Conservation (phyloP, 1,140 invertebrate species). For the Zaprionus inermis region DNA sequence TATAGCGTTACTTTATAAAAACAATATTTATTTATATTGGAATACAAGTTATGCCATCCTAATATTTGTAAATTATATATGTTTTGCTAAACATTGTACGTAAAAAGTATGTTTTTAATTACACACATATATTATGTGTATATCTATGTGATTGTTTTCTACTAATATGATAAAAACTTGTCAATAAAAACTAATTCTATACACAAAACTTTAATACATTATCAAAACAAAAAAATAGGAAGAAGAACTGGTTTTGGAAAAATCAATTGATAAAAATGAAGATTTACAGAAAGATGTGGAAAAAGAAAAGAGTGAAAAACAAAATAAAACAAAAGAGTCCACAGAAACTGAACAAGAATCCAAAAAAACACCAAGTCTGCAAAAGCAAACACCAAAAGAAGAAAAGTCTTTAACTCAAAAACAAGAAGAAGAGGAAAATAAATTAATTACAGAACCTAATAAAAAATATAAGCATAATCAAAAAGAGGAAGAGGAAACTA, state of each 20-base stretch:
- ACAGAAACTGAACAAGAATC: background rate
- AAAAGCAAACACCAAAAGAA: background rate
- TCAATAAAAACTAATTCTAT: background rate
- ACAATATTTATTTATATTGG: no score
- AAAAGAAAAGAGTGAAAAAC: constrained; percentile 11
- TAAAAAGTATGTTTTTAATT: no score
- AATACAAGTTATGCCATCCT: no score
- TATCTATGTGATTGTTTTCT: no score
- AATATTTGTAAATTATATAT: no score
- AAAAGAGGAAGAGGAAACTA: background rate
- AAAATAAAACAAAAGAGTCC: background rate
- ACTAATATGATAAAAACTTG: background rate
- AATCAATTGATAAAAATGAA: background rate
- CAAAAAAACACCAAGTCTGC: background rate
- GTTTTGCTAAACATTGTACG: no score
- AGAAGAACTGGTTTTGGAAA: background rate
- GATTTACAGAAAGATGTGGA: background rate
- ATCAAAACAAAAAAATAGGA: background rate
- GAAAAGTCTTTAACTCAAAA: background rate
- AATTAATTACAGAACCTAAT: background rate
- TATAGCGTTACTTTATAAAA: no score
- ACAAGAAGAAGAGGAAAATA: constrained; percentile 6
- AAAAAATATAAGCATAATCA: background rate
- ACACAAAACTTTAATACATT: background rate
- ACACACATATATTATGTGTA: no score